Evolutionary conservation across 1,140 invertebrate genomes (phyloP).

Genomic region (Atta texana): DNA sequence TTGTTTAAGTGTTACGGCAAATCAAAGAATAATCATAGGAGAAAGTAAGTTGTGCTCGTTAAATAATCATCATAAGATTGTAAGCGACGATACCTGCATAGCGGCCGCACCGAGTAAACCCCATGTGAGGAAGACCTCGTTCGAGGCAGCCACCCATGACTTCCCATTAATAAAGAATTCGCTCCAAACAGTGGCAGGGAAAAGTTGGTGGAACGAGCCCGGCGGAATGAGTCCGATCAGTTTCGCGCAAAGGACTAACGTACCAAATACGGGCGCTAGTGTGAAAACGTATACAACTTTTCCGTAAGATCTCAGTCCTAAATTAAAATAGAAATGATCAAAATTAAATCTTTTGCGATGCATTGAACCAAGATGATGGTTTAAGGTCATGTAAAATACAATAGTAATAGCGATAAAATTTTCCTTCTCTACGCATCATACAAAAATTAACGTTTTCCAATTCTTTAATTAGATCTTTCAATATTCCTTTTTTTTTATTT

Average conservation of each 20-base stretch:
- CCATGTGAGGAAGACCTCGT: conserved; percentile 96
- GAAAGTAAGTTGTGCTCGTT: conserved; percentile 59
- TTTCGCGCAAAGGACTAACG: conserved; percentile 91
- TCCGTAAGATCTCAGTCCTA: conserved; percentile 93
- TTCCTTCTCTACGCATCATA: background rate
- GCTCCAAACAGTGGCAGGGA: conserved; percentile 92
- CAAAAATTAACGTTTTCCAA: background rate
- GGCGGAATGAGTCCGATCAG: conserved; percentile 90
- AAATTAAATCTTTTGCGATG: background rate
- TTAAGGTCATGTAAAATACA: background rate
- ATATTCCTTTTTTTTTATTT: background rate
- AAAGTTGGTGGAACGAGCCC: conserved; percentile 89
- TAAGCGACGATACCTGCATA: conserved; percentile 88
- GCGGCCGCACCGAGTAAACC: conserved; percentile 94
- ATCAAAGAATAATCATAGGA: conserved; percentile 28
- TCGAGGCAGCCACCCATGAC: conserved; percentile 93
- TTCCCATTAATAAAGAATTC: conserved; percentile 93
- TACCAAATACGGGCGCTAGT: conserved; percentile 91
- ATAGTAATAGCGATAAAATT: background rate
- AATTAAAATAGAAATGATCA: conserved; percentile 53
- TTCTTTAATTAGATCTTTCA: background rate
- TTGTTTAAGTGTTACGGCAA: background rate
- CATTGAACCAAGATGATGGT: background rate
- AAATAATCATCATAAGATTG: conserved; percentile 73
- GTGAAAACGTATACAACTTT: conserved; percentile 93